Evolutionary conservation across 2,888 invertebrate genomes (phyloP).

Genomic region (Embidobia sp.): DNA sequence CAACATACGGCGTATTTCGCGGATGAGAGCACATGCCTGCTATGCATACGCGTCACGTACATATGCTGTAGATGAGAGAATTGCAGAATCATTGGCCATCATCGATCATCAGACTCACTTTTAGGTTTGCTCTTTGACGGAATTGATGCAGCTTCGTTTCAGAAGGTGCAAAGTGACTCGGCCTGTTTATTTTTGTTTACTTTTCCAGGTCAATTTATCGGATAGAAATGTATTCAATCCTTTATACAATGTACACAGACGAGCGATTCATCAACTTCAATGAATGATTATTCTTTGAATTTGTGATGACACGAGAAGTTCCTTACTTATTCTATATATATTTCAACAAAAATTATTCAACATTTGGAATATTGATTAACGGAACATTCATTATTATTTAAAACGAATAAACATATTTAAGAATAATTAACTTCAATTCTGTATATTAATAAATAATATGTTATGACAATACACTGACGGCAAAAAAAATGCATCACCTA

Average conservation of each 20-base stretch:
- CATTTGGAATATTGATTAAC: too few species aligned
- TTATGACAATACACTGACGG: too few species aligned
- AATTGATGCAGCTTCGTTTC: constrained; percentile 2
- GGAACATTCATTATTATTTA: too few species aligned
- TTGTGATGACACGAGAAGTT: too few species aligned
- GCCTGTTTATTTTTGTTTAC: constrained; percentile 36
- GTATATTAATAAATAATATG: too few species aligned
- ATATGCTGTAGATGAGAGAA: constrained; percentile 43
- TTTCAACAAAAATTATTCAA: too few species aligned
- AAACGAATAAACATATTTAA: too few species aligned
- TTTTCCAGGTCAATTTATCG: constrained; percentile 14
- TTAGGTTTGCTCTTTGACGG: constrained; percentile 1
- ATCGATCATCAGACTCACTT: constrained; percentile 40
- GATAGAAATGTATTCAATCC: constrained; percentile 8
- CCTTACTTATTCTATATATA: too few species aligned
- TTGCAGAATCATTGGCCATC: constrained; percentile 71
- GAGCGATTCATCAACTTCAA: constrained; percentile 1
- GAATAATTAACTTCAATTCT: too few species aligned
- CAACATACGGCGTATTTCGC: constrained; percentile 67
- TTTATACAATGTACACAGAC: background rate
- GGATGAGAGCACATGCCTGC: constrained; percentile 59
- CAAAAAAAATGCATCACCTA: too few species aligned
- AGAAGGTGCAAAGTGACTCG: background rate
- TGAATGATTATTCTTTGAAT: background rate
- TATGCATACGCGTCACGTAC: constrained; percentile 46